Evolutionary conservation across 2,888 invertebrate species (phyloP), one percentile per base, ranked within the genome.

Genomic region (Dichetophora obliterata): DNA sequence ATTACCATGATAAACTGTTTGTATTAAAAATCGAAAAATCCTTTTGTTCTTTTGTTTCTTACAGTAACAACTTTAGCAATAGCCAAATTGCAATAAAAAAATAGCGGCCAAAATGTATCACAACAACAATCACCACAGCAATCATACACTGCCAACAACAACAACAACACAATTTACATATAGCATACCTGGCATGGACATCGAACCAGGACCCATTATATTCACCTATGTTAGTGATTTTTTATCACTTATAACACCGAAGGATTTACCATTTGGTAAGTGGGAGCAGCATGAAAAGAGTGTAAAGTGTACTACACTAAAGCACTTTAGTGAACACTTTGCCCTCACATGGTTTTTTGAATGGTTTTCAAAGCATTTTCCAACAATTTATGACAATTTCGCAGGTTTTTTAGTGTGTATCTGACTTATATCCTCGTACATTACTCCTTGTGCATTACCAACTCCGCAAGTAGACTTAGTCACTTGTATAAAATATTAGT

Each of bases 251-350:
- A 89, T 90, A 82, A 89, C 89, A 81, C 90, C 89, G 81, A 84
- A 88, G 81, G 90, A 90, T 84, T 83, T 89, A 84, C 89, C 90
- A 79, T 83, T 89, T 78, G 88, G 89, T 89, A 84, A 87, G 87
- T 85, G 75, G 73, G 48, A 34, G 31, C 1, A 22, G 22, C 24
- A n/a, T 22, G 24, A 57, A 22, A 8, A 61, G 61, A 61, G 61
- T 61, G 22, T 24, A 8, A 37, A 37, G 5, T 8, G 8, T 37
- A 37, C 6, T 37, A 37, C 6, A 8, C 6, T 37, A 8, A 37
- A 37, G 37, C 37, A 37, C 37, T 37, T 8, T 8, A 1, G 37
- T 37, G 37, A 37, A 37, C 6, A 37, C 6, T 43, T 11, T 14
- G 43, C 43, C 43, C 43, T 11, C 43, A 11, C 11, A 14, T 43